Base-by-base conservation (phyloP, 2,797 vertebrate genomes). In the Microchirus variegatus region DNA sequence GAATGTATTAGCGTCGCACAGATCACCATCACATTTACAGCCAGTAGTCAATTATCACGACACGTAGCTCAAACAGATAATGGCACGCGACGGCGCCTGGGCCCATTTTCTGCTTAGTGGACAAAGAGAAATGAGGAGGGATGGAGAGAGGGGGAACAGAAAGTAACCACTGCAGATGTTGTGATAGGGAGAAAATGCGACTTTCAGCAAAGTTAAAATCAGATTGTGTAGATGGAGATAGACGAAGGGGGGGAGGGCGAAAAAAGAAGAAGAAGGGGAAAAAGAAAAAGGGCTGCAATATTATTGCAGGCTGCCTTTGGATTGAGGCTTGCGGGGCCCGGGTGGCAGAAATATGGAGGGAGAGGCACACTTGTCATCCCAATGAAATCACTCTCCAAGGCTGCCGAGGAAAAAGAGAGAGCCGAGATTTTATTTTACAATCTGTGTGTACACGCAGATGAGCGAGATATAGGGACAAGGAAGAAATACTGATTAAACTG, bases 291-390 rank as follows among this genome's bases (percentile, higher is more conserved):
- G 44, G 10, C 22, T 10, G 9, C 41, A 50, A 8, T 63, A 53
- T 74, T 70, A 74, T 35, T 57, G 65, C 72, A 73, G 7, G 42
- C 68, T 66, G 64, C 42, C 6, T 76, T 44, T 59, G 77, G 71
- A 77, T 82, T 6, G 56, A 67, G 76, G 75, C 53, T 47, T 9
- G 46, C 48, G 75, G 58, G 65, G n/a, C n/a, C 73, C 26, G 57
- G 69, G 73, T 67, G 70, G 76, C 76, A 85, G 81, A 86, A 87
- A 89, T 86, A 85, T 81, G 76, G 78, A 86, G 59, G 80, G 55
- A 82, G 63, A 71, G 68, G 62, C 49, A 67, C 64, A 82, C 81
- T 82, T 86, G 80, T 90, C 83, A 84, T 81, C 72, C 72, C 70
- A 67, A 85, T 85, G 57, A 87, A 86, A 87, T 86, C 85, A 79